phyloP scores from a whole-genome alignment of 2,113 vertebrate species.

The Apus apus region DNA sequence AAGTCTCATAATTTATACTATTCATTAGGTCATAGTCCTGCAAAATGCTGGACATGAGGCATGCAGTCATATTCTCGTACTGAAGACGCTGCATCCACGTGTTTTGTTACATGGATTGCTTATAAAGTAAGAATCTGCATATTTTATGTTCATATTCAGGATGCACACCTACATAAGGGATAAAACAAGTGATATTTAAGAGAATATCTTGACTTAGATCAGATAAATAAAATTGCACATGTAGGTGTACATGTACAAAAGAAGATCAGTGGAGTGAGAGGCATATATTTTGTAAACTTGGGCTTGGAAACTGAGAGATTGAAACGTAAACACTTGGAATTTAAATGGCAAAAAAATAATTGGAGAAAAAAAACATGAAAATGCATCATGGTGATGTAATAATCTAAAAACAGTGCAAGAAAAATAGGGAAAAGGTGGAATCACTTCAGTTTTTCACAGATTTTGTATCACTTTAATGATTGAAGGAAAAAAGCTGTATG shows the following conservation, averaged over 20 bases:
- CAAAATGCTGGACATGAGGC: not conserved
- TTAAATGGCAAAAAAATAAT: not conserved
- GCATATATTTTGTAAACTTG: not conserved
- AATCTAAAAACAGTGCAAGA: not conserved
- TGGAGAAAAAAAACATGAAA: rapidly evolving
- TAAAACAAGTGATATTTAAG: not conserved
- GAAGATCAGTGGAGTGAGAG: not conserved
- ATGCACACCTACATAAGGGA: not conserved
- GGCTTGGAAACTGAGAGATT: not conserved
- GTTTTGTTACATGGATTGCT: not conserved
- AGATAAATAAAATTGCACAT: not conserved
- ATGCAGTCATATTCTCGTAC: not conserved
- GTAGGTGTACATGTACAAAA: not conserved
- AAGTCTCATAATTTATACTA: not conserved
- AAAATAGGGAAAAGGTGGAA: not conserved
- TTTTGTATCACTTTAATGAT: not conserved
- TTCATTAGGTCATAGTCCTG: not conserved
- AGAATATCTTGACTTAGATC: not conserved
- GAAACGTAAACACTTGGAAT: not conserved
- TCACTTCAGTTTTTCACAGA: not conserved
- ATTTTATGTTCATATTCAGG: not conserved
- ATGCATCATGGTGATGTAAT: not conserved
- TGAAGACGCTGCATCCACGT: not conserved
- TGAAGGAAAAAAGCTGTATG: not conserved
- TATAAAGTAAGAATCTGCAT: not conserved